Evolutionary conservation across 1,140 invertebrate species (phyloP).

Genomic region (Neodiprion pinetum): DNA sequence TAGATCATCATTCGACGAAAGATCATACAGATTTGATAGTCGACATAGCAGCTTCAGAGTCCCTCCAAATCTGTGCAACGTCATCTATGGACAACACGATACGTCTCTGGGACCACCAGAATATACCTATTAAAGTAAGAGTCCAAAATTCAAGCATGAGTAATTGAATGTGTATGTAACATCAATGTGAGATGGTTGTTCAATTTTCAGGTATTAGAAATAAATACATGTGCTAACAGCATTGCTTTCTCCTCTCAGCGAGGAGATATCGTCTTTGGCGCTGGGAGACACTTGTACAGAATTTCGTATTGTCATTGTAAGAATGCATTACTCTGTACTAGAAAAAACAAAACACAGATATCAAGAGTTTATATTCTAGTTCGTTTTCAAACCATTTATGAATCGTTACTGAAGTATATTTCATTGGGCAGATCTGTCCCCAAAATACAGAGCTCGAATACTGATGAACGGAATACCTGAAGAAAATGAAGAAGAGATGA

Average conservation of each 20-base stretch:
- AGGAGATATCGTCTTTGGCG: slow-evolving; percentile 39
- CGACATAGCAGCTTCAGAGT: slow-evolving; percentile 29
- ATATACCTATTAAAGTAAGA: slow-evolving; percentile 35
- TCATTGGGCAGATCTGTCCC: slow-evolving; percentile 35
- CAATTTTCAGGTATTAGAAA: slow-evolving; percentile 32
- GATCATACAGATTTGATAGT: slow-evolving; percentile 33
- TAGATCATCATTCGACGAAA: slow-evolving; percentile 32
- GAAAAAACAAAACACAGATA: background rate
- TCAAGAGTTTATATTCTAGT: slow-evolving; percentile 9
- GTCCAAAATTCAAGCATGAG: too few species aligned
- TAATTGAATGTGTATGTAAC: background rate
- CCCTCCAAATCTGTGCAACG: slow-evolving; percentile 36
- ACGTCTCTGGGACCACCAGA: slow-evolving; percentile 37
- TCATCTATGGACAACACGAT: slow-evolving; percentile 38
- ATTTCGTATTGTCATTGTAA: slow-evolving; percentile 40
- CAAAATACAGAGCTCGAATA: slow-evolving; percentile 35
- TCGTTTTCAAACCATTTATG: background rate
- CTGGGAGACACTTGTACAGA: slow-evolving; percentile 35
- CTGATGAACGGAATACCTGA: slow-evolving; percentile 26
- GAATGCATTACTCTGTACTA: slow-evolving; percentile 6
- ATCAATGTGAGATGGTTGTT: background rate
- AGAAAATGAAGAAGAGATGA: slow-evolving; percentile 24
- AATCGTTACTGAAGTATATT: slow-evolving; percentile 2
- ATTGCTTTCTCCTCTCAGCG: slow-evolving; percentile 33
- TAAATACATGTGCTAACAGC: slow-evolving; percentile 28